A percentile compares a stretch with the other conserved stretches of the same genome.
Evolutionary conservation across 2,888 invertebrate genomes (phyloP).

Genomic region (Lordiphosa fenestrarum): DNA sequence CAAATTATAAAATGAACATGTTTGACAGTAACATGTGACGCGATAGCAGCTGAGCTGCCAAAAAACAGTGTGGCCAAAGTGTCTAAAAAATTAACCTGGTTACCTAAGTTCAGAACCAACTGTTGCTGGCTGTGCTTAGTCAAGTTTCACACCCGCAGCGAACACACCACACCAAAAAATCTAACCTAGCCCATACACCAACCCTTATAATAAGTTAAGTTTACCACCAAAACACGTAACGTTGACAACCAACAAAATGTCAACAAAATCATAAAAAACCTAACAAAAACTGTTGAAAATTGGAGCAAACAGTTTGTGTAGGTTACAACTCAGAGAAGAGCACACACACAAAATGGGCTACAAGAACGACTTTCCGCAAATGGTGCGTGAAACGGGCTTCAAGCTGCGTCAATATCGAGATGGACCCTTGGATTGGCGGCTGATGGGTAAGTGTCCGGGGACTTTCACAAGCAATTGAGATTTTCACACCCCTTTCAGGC

Average conservation of each 20-base stretch:
- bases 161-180: too few relatives aligned
- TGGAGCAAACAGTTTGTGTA: conserved; percentile 28
- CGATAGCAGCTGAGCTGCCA: too few relatives aligned
- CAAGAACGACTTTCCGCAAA: conserved; percentile 76
- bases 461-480: background rate
- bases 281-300: conserved; percentile 12
- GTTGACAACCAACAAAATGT: conserved; percentile 41
- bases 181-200: conserved; percentile 16
- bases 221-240: conserved; percentile 35
- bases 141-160: too few relatives aligned
- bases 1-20: too few relatives aligned
- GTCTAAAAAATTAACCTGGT: too few relatives aligned
- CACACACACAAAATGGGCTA: conserved; percentile 25
- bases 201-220: conserved; percentile 4
- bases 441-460: conserved; percentile 65
- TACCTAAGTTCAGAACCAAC: too few relatives aligned
- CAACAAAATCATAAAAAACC: conserved; percentile 32
- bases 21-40: too few relatives aligned
- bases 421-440: conserved; percentile 78
- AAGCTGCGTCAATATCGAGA: conserved; percentile 74
- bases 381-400: conserved; percentile 78
- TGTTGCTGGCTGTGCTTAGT: too few relatives aligned
- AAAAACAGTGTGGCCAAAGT: too few relatives aligned
- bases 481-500: conserved; percentile 47
- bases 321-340: background rate